Evolutionary conservation across 1,140 invertebrate genomes (phyloP).

Genomic region (Leptestheria dahalacensis): DNA sequence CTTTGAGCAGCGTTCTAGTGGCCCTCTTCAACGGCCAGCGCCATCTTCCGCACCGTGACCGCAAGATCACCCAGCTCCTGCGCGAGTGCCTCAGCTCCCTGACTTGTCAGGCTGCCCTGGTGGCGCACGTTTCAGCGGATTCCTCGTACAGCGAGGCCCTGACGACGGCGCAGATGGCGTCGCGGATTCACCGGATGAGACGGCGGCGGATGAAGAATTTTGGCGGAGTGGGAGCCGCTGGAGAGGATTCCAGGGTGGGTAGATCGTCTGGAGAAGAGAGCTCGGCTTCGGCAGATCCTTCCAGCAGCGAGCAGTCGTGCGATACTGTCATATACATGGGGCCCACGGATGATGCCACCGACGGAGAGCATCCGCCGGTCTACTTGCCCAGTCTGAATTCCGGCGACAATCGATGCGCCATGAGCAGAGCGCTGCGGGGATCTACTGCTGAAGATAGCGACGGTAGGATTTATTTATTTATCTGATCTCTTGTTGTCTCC

Average conservation of each 20-base stretch:
- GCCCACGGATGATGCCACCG: conserved; percentile 64
- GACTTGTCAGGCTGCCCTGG: conserved; percentile 86
- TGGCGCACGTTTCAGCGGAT: conserved; percentile 72
- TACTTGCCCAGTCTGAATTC: conserved; percentile 69
- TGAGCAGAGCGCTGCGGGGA: conserved; percentile 60
- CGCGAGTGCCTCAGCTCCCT: conserved; percentile 80
- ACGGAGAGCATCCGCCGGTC: conserved; percentile 77
- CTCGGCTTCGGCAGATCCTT: conserved; percentile 48
- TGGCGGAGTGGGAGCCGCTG: not conserved
- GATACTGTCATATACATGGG: conserved; percentile 87
- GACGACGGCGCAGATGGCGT: conserved; percentile 82
- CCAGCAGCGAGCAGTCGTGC: conserved; percentile 84
- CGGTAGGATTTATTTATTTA: not conserved
- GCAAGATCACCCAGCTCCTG: conserved; percentile 12
- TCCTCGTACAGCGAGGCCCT: conserved; percentile 78
- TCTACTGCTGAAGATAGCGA: conserved; percentile 44
- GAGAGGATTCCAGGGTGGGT: conserved; percentile 1
- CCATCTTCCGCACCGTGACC: conserved; percentile 62
- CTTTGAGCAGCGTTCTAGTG: conserved; percentile 79
- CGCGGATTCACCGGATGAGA: conserved; percentile 78
- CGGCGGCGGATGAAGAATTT: conserved; percentile 44
- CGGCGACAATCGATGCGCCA: conserved; percentile 59
- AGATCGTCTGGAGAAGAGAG: conserved; percentile 30
- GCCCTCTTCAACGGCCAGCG: conserved; percentile 91
- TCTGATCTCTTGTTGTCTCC: too few relatives aligned